A percentile compares a stretch with the other conserved stretches of the same genome.
Conservation (phyloP, 2,888 invertebrate species). For the Lottia gigantea region DNA sequence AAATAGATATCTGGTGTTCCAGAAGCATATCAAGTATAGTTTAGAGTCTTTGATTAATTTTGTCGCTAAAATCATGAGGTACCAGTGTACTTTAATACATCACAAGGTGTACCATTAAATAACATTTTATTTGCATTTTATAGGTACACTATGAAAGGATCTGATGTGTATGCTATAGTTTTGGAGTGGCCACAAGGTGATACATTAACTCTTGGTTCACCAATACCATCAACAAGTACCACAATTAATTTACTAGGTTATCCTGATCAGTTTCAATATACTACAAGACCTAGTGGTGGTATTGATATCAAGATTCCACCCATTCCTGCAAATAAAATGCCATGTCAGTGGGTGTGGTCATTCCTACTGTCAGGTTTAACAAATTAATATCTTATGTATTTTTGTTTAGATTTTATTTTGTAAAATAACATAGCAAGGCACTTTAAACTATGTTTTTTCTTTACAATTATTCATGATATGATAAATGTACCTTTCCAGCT, state of each 20-base stretch:
- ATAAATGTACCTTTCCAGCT: no score
- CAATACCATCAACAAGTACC: slow-evolving; percentile 60
- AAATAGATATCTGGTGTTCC: no score
- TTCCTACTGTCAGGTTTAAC: slow-evolving; percentile 52
- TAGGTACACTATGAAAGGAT: slow-evolving; percentile 49
- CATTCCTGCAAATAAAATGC: slow-evolving; percentile 50
- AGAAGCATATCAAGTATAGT: no score
- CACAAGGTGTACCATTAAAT: no score
- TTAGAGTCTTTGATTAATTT: no score
- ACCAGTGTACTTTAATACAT: no score
- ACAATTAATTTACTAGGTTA: slow-evolving; percentile 73
- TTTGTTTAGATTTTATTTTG: no score
- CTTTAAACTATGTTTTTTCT: no score
- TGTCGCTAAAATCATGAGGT: no score
- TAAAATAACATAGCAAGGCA: no score
- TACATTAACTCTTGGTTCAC: slow-evolving; percentile 71
- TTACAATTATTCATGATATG: no score
- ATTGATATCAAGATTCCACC: slow-evolving; percentile 53
- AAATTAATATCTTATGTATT: slow-evolving; percentile 15
- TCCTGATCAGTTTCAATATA: slow-evolving; percentile 39
- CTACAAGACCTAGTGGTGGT: slow-evolving; percentile 33
- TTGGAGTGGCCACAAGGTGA: slow-evolving; percentile 78
- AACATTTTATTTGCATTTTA: slow-evolving; percentile 9
- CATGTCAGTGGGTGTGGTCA: slow-evolving; percentile 61
- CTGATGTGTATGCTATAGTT: slow-evolving; percentile 76